phyloP scores from a whole-genome alignment of 1,140 invertebrate species.

The Drosophila mauritiana region DNA sequence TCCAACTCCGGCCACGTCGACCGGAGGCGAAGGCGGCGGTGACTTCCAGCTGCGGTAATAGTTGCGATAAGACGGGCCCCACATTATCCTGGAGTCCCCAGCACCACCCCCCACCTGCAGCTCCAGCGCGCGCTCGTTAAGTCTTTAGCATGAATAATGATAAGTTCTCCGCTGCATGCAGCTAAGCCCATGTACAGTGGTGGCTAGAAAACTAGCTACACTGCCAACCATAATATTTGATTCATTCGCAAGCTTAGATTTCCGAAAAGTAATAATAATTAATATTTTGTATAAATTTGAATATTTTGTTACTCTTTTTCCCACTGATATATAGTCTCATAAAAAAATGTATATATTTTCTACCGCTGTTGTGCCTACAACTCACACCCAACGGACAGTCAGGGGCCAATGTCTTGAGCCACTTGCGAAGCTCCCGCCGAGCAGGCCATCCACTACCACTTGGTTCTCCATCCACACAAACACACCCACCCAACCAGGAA shows the following conservation, averaged over 20 bases:
- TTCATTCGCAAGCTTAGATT: background rate
- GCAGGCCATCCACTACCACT: background rate
- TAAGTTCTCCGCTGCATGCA: conserved; percentile 68
- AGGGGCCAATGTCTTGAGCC: conserved; percentile 59
- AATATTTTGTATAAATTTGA: background rate
- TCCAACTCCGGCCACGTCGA: conserved; percentile 55
- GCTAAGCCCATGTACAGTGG: conserved; percentile 27
- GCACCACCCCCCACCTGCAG: conserved; percentile 13
- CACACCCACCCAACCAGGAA: conserved; percentile 5
- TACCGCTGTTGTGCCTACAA: conserved; percentile 8
- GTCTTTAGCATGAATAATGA: conserved; percentile 84
- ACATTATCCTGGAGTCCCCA: conserved; percentile 2
- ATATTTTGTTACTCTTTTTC: background rate
- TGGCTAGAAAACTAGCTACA: background rate
- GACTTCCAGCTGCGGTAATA: conserved; percentile 66
- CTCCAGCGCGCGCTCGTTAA: conserved; percentile 73
- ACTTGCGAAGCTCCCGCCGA: conserved; percentile 40
- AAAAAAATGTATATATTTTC: background rate
- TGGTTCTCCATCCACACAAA: too few species aligned
- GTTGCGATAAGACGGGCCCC: conserved; percentile 68
- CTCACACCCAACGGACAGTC: conserved; percentile 11
- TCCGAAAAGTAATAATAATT: too few species aligned
- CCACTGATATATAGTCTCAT: background rate
- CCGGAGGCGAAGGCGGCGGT: conserved; percentile 7
- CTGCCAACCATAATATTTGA: background rate